These are phyloP conservation scores for Harpagus bidentatus DNA, from an alignment of 2,113 vertebrate genomes.

Conservation along the genomic window DNA sequence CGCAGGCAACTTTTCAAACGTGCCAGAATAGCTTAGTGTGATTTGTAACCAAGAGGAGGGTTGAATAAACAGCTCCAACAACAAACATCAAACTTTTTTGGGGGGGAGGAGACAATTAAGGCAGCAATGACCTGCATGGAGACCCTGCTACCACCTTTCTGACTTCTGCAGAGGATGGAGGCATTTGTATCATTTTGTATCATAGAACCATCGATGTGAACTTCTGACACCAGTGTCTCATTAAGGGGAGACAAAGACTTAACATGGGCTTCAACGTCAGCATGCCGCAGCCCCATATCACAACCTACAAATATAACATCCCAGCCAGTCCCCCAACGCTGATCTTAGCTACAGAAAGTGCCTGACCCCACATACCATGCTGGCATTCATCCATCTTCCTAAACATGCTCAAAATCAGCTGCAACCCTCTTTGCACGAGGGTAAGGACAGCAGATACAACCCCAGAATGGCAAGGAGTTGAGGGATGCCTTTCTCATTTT, in stretches of 20 bases:
- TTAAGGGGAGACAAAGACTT: constrained; percentile 7
- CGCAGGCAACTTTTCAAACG: constrained; percentile 4
- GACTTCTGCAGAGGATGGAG: background rate
- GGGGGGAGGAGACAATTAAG: background rate
- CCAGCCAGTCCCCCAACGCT: background rate
- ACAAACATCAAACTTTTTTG: background rate
- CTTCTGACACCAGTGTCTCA: constrained; percentile 4
- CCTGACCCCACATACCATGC: background rate
- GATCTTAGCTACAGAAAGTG: background rate
- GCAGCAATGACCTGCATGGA: background rate
- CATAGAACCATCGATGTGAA: background rate
- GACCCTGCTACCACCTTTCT: background rate
- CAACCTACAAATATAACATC: background rate
- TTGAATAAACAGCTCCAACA: constrained; percentile 11
- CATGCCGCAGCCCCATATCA: background rate
- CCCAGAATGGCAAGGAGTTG: background rate
- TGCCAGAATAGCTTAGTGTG: background rate
- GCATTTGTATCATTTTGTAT: background rate
- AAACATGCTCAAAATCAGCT: background rate
- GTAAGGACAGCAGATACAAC: background rate
- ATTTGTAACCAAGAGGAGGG: constrained; percentile 22
- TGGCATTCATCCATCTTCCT: background rate
- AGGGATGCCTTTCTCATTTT: background rate
- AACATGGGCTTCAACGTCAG: background rate
- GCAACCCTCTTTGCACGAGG: background rate